Percentiles rank a stretch among this genome's conserved stretches.
phyloP scores from a whole-genome alignment of 2,888 invertebrate species.

The Heliothis peltigera region DNA sequence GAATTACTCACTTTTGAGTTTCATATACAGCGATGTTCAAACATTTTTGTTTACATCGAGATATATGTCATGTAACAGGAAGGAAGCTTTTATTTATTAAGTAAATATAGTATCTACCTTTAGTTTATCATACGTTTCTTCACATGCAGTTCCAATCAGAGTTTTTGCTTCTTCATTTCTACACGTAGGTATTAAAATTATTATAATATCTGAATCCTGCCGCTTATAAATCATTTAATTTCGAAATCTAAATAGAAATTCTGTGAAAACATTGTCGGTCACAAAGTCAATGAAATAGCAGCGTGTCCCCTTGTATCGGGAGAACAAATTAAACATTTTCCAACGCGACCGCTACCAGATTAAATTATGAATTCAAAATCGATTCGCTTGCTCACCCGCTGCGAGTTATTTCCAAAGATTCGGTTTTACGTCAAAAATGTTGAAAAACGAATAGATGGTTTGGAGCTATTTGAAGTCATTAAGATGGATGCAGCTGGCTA shows the following conservation, averaged over 20 bases:
- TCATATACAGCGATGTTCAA: constrained; percentile 39
- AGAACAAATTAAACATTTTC: constrained; percentile 77
- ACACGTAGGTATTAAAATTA: no score
- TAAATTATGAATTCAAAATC: constrained; percentile 84
- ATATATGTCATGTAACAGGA: neutral
- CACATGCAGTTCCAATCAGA: neutral
- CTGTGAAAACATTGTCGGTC: constrained; percentile 41
- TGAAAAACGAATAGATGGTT: constrained; percentile 25
- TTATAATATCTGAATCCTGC: constrained; percentile 3
- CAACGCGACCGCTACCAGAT: constrained; percentile 72
- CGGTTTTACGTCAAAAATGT: constrained; percentile 20
- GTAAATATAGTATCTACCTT: neutral
- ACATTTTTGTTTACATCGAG: constrained; percentile 25
- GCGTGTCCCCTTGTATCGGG: constrained; percentile 65
- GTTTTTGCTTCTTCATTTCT: neutral
- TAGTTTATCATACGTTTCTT: neutral
- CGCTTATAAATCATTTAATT: constrained; percentile 29
- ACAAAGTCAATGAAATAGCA: constrained; percentile 58
- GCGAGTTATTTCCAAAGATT: constrained; percentile 73
- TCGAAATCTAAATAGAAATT: constrained; percentile 34
- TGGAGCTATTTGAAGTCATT: neutral
- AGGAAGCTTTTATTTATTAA: neutral
- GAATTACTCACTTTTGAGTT: constrained; percentile 50
- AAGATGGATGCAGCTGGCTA: neutral
- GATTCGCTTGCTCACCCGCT: constrained; percentile 74